Percentiles rank a stretch among this genome's conserved stretches.
Evolutionary conservation across 1,140 invertebrate species (phyloP).

Genomic region (Andricus grossulariae): DNA sequence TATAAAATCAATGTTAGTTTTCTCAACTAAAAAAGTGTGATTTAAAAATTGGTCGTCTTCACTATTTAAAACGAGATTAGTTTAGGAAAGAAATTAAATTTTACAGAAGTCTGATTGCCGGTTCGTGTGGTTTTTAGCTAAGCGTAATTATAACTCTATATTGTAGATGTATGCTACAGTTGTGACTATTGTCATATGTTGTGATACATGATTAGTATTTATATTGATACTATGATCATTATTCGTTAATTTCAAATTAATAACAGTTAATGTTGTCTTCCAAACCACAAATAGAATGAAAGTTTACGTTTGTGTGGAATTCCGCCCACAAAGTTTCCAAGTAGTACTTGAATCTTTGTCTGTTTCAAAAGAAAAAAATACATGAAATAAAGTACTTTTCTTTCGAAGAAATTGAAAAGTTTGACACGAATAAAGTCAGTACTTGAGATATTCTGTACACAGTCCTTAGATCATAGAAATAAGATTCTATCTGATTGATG

Average conservation of each 20-base stretch:
- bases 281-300: background rate
- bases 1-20: too few species aligned
- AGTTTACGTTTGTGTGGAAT: background rate
- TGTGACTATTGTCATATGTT: slow-evolving; percentile 49
- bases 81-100: background rate
- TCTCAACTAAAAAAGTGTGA: too few species aligned
- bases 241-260: slow-evolving; percentile 33
- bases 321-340: too few species aligned
- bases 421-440: too few species aligned
- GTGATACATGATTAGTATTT: slow-evolving; percentile 55
- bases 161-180: slow-evolving; percentile 51
- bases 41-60: too few species aligned
- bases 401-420: too few species aligned
- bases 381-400: too few species aligned
- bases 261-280: slow-evolving; percentile 1
- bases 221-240: slow-evolving; percentile 53
- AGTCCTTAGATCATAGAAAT: background rate
- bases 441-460: too few species aligned
- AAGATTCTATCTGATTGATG: background rate
- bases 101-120: background rate
- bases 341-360: too few species aligned
- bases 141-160: slow-evolving; percentile 47
- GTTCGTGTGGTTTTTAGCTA: slow-evolving; percentile 32
- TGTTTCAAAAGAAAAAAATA: too few species aligned
- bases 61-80: too few species aligned